Conservation (phyloP, 2,113 vertebrate genomes). For the Azemiops feae region DNA sequence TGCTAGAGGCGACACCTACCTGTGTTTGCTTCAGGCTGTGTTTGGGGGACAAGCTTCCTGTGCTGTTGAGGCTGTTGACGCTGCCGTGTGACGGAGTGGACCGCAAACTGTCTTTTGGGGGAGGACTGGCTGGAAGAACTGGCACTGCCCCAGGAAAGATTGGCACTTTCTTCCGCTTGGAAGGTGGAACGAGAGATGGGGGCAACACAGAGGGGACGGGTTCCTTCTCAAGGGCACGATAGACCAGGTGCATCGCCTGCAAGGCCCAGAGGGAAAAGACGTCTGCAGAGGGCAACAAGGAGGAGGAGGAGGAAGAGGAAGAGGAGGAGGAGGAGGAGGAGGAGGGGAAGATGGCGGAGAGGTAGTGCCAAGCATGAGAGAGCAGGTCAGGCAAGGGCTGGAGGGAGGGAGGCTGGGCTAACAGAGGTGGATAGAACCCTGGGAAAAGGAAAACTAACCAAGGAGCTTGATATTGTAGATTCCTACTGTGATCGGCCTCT, state of each 20-base stretch:
- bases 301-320: background rate
- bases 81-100: constrained; percentile 94
- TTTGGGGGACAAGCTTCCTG: constrained; percentile 90
- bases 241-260: constrained; percentile 98
- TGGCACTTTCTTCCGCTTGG: constrained; percentile 88
- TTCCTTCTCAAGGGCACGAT: constrained; percentile 96
- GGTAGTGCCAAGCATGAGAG: background rate
- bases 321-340: background rate
- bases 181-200: constrained; percentile 85
- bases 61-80: constrained; percentile 89
- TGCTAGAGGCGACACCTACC: constrained; percentile 60
- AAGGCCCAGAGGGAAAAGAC: constrained; percentile 34
- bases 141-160: constrained; percentile 78
- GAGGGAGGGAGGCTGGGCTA: background rate
- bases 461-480: background rate
- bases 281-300: background rate
- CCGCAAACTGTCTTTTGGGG: constrained; percentile 89
- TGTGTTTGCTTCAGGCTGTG: constrained; percentile 84
- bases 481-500: background rate
- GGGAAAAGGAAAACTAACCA: background rate
- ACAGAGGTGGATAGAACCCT: background rate
- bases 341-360: constrained; percentile 9
- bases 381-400: background rate
- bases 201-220: constrained; percentile 89
- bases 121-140: constrained; percentile 88